These are phyloP conservation scores for Dermolepida albohirtum DNA, from an alignment of 2,888 invertebrate genomes.

Conservation along the genomic window DNA sequence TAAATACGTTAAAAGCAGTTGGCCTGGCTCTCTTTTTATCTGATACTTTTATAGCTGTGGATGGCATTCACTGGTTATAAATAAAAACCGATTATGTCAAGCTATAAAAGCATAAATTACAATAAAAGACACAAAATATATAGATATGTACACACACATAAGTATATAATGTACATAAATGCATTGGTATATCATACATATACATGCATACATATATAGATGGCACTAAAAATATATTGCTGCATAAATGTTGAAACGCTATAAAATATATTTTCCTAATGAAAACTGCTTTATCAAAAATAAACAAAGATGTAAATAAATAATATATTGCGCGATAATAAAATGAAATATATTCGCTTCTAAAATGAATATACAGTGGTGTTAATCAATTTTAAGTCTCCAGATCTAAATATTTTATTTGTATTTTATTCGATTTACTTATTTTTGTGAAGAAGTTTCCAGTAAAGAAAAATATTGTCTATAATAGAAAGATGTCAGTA, in stretches of 20 bases:
- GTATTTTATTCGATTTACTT: too few species aligned
- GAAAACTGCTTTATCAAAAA: conserved; percentile 44
- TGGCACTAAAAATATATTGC: conserved; percentile 30
- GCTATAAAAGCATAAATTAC: conserved; percentile 40
- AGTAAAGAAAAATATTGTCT: too few species aligned
- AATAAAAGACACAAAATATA: conserved; percentile 29
- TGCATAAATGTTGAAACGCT: conserved; percentile 31
- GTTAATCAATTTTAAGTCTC: too few species aligned
- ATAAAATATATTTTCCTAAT: conserved; percentile 36
- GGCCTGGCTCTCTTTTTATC: conserved; percentile 19
- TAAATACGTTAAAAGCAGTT: conserved; percentile 35
- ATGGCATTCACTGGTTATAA: conserved; percentile 32
- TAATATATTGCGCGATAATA: conserved; percentile 21
- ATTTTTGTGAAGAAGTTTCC: too few species aligned
- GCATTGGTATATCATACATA: background rate
- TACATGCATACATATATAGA: background rate
- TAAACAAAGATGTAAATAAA: conserved; percentile 42
- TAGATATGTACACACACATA: conserved; percentile 1
- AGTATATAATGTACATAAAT: too few species aligned
- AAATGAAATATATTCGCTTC: too few species aligned
- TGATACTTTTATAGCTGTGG: conserved; percentile 35
- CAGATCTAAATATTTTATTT: too few species aligned
- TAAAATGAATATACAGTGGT: too few species aligned
- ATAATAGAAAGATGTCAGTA: too few species aligned
- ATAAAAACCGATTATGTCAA: conserved; percentile 40